phyloP scores from a whole-genome alignment of 1,140 invertebrate genomes.

The Drosophila pachea region DNA sequence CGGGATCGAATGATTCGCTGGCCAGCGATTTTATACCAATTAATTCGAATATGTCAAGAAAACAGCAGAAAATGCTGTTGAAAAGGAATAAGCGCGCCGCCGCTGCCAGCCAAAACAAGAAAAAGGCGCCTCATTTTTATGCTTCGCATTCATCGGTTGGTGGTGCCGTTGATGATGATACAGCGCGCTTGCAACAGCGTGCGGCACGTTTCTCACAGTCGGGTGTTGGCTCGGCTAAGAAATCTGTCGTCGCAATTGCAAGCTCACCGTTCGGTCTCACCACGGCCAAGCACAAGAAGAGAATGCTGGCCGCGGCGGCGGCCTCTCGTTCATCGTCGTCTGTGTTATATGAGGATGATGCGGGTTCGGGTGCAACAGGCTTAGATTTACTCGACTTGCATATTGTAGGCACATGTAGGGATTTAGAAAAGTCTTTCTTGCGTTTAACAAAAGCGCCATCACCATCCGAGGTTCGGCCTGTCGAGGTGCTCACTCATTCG shows the following conservation, averaged over 20 bases:
- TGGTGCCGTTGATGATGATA: constrained; percentile 84
- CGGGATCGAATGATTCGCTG: constrained; percentile 54
- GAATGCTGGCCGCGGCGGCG: constrained; percentile 41
- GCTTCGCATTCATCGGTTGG: constrained; percentile 81
- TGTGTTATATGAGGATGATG: constrained; percentile 68
- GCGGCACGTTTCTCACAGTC: constrained; percentile 89
- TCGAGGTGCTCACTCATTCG: constrained; percentile 90
- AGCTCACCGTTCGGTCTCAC: constrained; percentile 74
- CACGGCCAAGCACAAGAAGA: constrained; percentile 73
- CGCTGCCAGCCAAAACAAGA: constrained; percentile 68
- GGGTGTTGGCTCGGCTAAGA: constrained; percentile 63
- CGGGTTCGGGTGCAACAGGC: constrained; percentile 79
- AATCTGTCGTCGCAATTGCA: constrained; percentile 74
- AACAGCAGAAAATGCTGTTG: constrained; percentile 67
- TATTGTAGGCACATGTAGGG: constrained; percentile 94
- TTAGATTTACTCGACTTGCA: constrained; percentile 91
- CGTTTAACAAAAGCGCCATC: constrained; percentile 97
- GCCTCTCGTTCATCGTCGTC: constrained; percentile 38
- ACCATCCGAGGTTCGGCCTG: constrained; percentile 92
- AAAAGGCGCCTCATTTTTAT: constrained; percentile 84
- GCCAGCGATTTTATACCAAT: constrained; percentile 66
- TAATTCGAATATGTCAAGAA: constrained; percentile 59
- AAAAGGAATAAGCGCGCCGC: constrained; percentile 80
- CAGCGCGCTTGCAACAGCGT: constrained; percentile 88
- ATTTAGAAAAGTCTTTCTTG: constrained; percentile 96